phyloP scores from a whole-genome alignment of 2,888 invertebrate genomes.

The Drosophila mercatorum region DNA sequence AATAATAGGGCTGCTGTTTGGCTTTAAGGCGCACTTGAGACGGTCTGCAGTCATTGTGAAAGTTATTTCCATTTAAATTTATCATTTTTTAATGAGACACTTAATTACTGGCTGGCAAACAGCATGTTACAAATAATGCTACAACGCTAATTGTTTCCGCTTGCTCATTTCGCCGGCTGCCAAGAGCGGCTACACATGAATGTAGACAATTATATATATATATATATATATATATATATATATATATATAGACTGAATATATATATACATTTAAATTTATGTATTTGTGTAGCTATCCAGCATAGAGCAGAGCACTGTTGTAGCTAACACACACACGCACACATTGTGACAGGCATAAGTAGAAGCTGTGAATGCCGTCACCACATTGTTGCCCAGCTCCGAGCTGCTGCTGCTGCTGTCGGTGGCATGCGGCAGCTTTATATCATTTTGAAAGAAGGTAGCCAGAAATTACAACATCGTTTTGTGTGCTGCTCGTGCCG shows the following conservation, averaged over 20 bases:
- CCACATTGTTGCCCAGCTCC: constrained; percentile 42
- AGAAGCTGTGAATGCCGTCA: constrained; percentile 31
- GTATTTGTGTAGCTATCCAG: background rate
- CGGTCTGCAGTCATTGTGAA: constrained; percentile 48
- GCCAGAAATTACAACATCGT: constrained; percentile 66
- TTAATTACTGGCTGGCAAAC: constrained; percentile 72
- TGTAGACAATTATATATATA: constrained; percentile 1
- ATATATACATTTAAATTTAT: background rate
- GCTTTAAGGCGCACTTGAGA: constrained; percentile 53
- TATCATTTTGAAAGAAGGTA: constrained; percentile 67
- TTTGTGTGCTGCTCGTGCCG: constrained; percentile 34
- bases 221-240: background rate
- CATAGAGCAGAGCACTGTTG: background rate
- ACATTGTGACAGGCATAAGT: constrained; percentile 16
- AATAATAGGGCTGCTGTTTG: constrained; percentile 22
- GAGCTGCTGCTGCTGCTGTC: constrained; percentile 11
- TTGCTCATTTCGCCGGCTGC: constrained; percentile 67
- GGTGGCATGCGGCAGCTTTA: constrained; percentile 44
- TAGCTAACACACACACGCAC: constrained; percentile 2
- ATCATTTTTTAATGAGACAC: constrained; percentile 80
- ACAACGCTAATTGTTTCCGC: constrained; percentile 79
- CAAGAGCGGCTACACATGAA: constrained; percentile 9
- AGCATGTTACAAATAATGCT: constrained; percentile 78
- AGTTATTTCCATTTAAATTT: constrained; percentile 77
- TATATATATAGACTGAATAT: no score